Percentiles rank a stretch among this genome's conserved stretches.
phyloP scores from a whole-genome alignment of 2,113 vertebrate genomes.

The Psittacula cyanocephala region DNA sequence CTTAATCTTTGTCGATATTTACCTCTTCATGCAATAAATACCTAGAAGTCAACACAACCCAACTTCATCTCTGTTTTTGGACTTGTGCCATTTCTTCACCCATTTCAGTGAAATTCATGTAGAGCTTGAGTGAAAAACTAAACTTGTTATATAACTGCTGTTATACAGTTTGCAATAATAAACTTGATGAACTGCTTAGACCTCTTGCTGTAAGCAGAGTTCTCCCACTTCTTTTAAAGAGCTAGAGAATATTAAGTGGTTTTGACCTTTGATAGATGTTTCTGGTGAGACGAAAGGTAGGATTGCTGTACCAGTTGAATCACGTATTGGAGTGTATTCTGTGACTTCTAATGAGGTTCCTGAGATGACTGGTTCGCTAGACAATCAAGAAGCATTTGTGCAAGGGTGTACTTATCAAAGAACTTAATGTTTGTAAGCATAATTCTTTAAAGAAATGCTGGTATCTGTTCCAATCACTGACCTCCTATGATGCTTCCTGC shows the following conservation, averaged over 20 bases:
- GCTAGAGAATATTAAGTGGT: not conserved
- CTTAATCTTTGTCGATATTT: conserved; percentile 66
- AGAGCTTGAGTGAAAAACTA: not conserved
- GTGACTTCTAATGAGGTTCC: not conserved
- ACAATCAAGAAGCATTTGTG: not conserved
- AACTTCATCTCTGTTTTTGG: conserved; percentile 18
- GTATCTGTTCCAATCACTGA: not conserved
- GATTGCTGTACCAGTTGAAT: not conserved
- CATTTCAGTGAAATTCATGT: not conserved
- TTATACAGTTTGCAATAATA: not conserved
- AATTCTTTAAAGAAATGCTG: not conserved
- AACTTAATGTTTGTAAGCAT: not conserved
- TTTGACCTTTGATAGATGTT: not conserved
- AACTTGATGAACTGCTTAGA: not conserved
- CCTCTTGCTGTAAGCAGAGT: not conserved
- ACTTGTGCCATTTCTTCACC: conserved; percentile 7
- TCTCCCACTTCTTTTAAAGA: not conserved
- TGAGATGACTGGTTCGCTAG: not conserved
- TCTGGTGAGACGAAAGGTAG: not conserved
- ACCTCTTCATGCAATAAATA: conserved; percentile 41
- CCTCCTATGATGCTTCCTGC: not conserved
- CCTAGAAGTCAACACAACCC: not conserved
- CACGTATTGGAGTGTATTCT: not conserved
- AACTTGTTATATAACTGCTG: not conserved
- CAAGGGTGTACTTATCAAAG: not conserved